These are phyloP conservation scores for Vultur gryphus DNA, from an alignment of 2,797 vertebrate genomes.

Conservation along the genomic window DNA sequence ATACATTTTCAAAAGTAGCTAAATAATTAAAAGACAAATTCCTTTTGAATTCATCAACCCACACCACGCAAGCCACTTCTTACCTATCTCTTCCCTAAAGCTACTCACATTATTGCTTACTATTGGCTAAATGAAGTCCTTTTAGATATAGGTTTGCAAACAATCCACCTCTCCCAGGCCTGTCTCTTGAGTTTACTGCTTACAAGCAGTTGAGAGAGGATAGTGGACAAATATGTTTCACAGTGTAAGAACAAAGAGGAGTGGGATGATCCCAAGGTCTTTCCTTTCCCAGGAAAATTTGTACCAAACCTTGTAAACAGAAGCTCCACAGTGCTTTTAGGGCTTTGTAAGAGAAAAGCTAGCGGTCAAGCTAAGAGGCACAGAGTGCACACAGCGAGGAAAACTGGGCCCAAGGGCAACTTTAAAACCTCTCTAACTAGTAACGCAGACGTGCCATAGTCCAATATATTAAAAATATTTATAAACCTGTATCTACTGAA, in stretches of 20 bases:
- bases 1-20: neutral
- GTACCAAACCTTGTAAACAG: neutral
- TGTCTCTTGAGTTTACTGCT: neutral
- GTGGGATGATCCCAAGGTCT: neutral
- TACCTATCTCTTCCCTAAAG: neutral
- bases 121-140: neutral
- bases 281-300: neutral
- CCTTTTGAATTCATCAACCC: neutral
- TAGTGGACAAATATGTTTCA: neutral
- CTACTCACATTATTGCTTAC: neutral
- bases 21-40: slow-evolving; percentile 11
- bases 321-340: neutral
- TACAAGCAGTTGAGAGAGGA: neutral
- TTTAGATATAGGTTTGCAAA: neutral
- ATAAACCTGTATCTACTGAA: neutral
- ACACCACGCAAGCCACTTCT: neutral
- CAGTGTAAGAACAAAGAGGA: neutral
- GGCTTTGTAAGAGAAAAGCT: neutral
- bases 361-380: neutral
- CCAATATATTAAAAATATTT: neutral
- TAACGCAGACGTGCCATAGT: neutral
- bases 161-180: neutral
- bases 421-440: neutral
- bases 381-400: neutral
- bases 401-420: neutral